Evolutionary conservation across 2,888 invertebrate species (phyloP).

Genomic region (Drosophila nr. fundita): DNA sequence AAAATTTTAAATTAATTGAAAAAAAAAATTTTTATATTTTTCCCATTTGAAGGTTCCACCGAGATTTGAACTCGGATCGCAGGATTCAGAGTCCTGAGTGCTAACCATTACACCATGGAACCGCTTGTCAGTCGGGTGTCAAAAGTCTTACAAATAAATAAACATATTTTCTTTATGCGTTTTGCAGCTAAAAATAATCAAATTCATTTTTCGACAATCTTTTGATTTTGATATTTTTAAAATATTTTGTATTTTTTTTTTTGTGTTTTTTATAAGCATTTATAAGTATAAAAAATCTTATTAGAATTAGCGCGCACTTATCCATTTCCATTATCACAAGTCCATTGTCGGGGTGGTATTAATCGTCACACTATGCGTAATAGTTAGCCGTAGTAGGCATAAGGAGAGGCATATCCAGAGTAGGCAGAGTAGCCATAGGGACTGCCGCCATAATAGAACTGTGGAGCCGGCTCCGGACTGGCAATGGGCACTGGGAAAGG

Average conservation of each 20-base stretch:
- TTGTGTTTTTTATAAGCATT: conserved; percentile 51
- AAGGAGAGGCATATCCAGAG: conserved; percentile 78
- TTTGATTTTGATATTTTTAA: conserved; percentile 20
- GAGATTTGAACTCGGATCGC: conserved; percentile 86
- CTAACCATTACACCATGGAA: conserved; percentile 87
- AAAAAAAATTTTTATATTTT: too few relatives aligned
- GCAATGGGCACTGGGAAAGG: conserved; percentile 73
- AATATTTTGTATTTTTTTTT: conserved; percentile 43
- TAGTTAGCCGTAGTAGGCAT: conserved; percentile 79
- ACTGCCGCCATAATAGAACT: conserved; percentile 75
- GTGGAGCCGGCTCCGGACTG: conserved; percentile 75
- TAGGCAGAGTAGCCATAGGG: conserved; percentile 80
- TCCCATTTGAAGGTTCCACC: too few relatives aligned
- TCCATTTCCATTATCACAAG: conserved; percentile 59
- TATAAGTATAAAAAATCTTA: conserved; percentile 56
- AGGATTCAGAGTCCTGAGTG: conserved; percentile 86
- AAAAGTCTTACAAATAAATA: neutral
- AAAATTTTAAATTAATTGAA: neutral
- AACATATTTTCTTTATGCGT: too few relatives aligned
- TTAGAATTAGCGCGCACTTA: conserved; percentile 64
- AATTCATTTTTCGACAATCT: neutral
- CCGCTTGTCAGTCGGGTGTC: conserved; percentile 50
- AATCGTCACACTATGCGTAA: conserved; percentile 5
- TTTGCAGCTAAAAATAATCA: neutral
- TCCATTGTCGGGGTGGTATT: conserved; percentile 44